Base-by-base conservation (phyloP, 2,888 invertebrate species). In the Teleiodes luculella region DNA sequence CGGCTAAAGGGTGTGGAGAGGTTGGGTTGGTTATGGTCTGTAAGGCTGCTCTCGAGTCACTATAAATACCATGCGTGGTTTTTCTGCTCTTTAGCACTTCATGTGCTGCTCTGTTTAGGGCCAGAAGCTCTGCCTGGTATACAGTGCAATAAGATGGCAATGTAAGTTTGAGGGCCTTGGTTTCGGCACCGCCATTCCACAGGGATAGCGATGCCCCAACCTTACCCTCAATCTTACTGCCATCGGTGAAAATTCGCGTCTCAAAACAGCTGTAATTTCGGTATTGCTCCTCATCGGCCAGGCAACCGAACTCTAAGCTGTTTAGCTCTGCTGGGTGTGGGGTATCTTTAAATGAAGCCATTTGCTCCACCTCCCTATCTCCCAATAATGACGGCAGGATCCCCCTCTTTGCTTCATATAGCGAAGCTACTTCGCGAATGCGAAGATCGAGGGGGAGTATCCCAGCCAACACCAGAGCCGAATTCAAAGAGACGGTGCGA, bases 401-500 rank as follows among this genome's bases (percentile, higher is more conserved):
- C n/a, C 47, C 47, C 18, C n/a, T 35, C n/a, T 18, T 33, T 3
- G 47, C 33, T 16, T 48, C 47, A 18, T 48, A 49, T 11, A 47
- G n/a, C 13, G 8, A 16, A 16, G 50, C 52, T 18, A 18, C 18
- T 24, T 56, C 36, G 1, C 18, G 24, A 3, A 47, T 10, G 20
- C 56, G 3, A 18, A 52, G 52, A 45, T 57, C 52, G 0, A 54
- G 37, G 4, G 54, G 52, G 2, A 54, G 52, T n/a, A 51, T 14
- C 8, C 54, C 52, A 3, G 52, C 28, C 31, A 54, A 31, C 1
- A 49, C 16, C 33, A 54, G 39, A 1, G 54, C 54, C 4, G 54
- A 48, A 13, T 47, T 36, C 10, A 49, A 35, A 7, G 56, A 53
- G 1, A 46, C 37, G 3, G 45, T 46, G 1, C 45, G 10, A 14